Conservation (phyloP, 2,888 invertebrate species). For the Microctonus hyperodae region DNA sequence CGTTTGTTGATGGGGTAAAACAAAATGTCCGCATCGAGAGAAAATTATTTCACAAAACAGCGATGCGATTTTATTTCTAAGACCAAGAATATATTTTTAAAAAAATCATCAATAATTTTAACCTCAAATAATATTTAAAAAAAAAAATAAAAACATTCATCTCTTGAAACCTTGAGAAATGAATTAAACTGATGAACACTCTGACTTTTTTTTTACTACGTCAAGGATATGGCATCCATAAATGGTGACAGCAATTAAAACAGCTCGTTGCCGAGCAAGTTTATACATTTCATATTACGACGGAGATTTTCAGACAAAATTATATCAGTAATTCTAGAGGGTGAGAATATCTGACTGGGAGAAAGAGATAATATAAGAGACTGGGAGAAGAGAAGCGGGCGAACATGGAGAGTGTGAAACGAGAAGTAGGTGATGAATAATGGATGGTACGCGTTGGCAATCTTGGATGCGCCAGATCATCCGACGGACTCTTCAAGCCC, state of each 20-base stretch:
- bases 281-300: neutral
- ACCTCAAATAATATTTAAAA: neutral
- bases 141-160: neutral
- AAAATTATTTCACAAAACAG: neutral
- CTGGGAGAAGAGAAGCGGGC: neutral
- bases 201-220: neutral
- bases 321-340: neutral
- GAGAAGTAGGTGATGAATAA: conserved; percentile 60
- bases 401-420: conserved; percentile 35
- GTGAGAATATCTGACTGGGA: neutral
- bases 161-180: neutral
- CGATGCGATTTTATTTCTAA: neutral
- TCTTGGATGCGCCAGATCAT: conserved; percentile 42
- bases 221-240: neutral
- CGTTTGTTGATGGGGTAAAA: neutral
- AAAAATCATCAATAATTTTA: neutral
- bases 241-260: conserved; percentile 3
- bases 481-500: conserved; percentile 36
- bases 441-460: conserved; percentile 57
- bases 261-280: neutral
- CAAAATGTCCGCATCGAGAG: conserved; percentile 2
- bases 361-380: neutral
- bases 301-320: neutral
- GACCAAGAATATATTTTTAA: neutral
- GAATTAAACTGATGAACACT: neutral